These are phyloP conservation scores for Mythimna albipuncta DNA, from an alignment of 2,888 invertebrate species.

Conservation along the genomic window DNA sequence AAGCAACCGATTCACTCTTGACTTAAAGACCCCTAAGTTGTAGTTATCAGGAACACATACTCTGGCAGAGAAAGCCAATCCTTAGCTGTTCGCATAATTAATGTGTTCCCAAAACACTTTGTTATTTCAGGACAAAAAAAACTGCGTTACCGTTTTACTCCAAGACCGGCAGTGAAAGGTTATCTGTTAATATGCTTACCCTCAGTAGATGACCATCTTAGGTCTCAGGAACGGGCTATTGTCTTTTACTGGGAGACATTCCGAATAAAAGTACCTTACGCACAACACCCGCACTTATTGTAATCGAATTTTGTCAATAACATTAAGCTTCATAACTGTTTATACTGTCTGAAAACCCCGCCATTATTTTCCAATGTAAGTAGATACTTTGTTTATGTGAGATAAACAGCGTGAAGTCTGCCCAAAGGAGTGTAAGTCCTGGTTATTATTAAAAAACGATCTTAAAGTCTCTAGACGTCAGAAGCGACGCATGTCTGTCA, in stretches of 20 bases:
- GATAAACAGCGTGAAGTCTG: constrained; percentile 21
- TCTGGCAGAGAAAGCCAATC: too few species aligned
- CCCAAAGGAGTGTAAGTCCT: constrained; percentile 43
- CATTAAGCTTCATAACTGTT: constrained; percentile 16
- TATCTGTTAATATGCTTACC: constrained; percentile 15
- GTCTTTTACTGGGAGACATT: constrained; percentile 41
- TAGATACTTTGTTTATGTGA: constrained; percentile 20
- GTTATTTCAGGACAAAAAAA: background rate
- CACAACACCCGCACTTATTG: constrained; percentile 14
- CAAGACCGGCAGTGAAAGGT: constrained; percentile 5
- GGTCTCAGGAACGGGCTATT: constrained; percentile 28
- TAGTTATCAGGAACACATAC: too few species aligned
- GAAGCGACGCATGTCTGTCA: too few species aligned
- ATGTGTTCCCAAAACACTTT: too few species aligned
- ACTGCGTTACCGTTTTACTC: background rate
- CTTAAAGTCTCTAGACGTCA: too few species aligned
- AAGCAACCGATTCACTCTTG: too few species aligned
- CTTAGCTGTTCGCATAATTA: too few species aligned
- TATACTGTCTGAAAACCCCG: constrained; percentile 12
- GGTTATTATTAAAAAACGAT: constrained; percentile 32
- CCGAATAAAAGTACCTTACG: constrained; percentile 34
- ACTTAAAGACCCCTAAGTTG: too few species aligned
- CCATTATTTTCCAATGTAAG: constrained; percentile 2
- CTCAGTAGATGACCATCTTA: constrained; percentile 17
- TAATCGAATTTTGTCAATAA: constrained; percentile 40